Evolutionary conservation across 2,888 invertebrate species (phyloP).

Genomic region (Plutella xylostella): DNA sequence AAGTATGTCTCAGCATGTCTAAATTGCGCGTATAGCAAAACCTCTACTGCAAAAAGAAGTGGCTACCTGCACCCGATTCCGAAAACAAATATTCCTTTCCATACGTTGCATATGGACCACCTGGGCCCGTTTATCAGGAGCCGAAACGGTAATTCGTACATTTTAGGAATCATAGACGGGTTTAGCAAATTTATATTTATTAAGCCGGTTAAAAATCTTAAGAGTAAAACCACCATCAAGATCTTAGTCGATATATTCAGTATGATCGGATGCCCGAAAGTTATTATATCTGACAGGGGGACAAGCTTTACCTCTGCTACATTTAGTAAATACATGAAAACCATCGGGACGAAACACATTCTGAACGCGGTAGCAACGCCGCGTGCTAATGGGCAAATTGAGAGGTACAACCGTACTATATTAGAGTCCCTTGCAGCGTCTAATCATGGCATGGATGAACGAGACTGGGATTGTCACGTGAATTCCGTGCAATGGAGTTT

Average conservation of each 20-base stretch:
- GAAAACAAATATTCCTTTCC: slow-evolving; percentile 8
- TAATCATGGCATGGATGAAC: slow-evolving; percentile 2
- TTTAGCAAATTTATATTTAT: too few species aligned
- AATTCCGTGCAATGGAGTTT: slow-evolving; percentile 13
- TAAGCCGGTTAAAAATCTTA: slow-evolving; percentile 9
- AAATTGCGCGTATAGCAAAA: slow-evolving; percentile 18
- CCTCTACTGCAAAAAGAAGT: not conserved
- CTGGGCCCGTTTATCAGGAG: slow-evolving; percentile 16
- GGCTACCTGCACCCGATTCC: slow-evolving; percentile 14
- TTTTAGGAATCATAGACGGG: slow-evolving; percentile 17
- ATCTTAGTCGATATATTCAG: slow-evolving; percentile 10
- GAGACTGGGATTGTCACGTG: slow-evolving; percentile 12
- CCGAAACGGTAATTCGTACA: slow-evolving; percentile 16
- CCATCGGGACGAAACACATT: slow-evolving; percentile 11
- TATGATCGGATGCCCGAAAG: too few species aligned
- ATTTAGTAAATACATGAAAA: slow-evolving; percentile 6
- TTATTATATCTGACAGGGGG: slow-evolving; percentile 12
- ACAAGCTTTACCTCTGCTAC: slow-evolving; percentile 8
- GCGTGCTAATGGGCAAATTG: too few species aligned
- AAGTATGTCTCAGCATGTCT: slow-evolving; percentile 20
- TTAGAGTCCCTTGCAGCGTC: slow-evolving; percentile 8
- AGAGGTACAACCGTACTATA: too few species aligned
- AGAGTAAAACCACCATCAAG: slow-evolving; percentile 10
- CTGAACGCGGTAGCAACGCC: too few species aligned
- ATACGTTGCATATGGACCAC: slow-evolving; percentile 14